Base-by-base conservation (phyloP, 1,140 invertebrate genomes). In the Aradophagus sp. region DNA sequence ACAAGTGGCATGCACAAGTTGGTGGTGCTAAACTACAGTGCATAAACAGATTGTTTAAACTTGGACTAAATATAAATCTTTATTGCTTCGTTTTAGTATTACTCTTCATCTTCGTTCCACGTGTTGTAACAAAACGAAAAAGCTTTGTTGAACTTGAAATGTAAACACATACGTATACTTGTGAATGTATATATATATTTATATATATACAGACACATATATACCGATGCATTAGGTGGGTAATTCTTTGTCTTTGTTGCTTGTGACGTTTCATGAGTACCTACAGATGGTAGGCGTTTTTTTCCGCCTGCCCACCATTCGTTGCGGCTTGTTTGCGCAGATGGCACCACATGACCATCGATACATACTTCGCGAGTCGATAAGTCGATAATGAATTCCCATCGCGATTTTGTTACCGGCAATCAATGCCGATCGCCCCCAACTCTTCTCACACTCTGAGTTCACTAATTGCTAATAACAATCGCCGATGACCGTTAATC, bases 41-140 rank as follows among this genome's bases (percentile, higher is more conserved):
- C 53, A 55, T 32, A 61, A 26, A 63, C 53, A 63, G 68, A 11
- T 61, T 26, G 55, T 73, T 73, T 68, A 73, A 73, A 73, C 71
- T 73, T 73, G 71, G 71, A 68, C 71, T 73, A 73, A 73, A 73
- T 73, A 73, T 73, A 73, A 73, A 68, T 73, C 71, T 68, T 73
- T 73, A 73, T 73, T 73, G 70, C 70, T 73, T 73, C 63, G 39
- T 73, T 73, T 73, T 52, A 73, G 71, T 73, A 59, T 68, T 68
- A 61, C 55, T 73, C 47, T 73, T 29, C 70, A 59, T 41, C 63
- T 58, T 59, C 47, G n/a, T 63, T 58, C 39, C 61, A 53, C 50
- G 31, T 23, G 11, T n/a, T 73, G 31, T 67, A 73, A 73, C 70
- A 68, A 63, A 73, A 73, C 63, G 47, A 38, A 73, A 73, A 58